Evolutionary conservation across 2,797 vertebrate genomes (phyloP).

Genomic region (Falco novaeseelandiae): DNA sequence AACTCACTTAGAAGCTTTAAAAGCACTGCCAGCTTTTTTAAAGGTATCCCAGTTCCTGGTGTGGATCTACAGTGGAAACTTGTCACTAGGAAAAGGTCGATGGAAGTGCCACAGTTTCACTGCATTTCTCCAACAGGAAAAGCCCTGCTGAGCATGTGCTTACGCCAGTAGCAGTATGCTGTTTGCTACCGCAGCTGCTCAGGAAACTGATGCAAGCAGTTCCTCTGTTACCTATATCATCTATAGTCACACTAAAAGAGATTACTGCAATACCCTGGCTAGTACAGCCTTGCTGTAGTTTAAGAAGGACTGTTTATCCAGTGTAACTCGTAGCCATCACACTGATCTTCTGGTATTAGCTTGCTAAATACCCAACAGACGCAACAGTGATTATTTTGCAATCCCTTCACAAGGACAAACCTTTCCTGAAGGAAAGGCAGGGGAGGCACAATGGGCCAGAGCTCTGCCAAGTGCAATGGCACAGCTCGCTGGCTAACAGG

Average conservation of each 20-base stretch:
- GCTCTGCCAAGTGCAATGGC: background rate
- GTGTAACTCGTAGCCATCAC: rapidly evolving
- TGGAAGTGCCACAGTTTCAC: background rate
- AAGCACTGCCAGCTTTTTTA: background rate
- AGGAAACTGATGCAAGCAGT: background rate
- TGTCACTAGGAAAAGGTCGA: background rate
- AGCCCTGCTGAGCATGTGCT: background rate
- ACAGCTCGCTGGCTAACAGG: rapidly evolving
- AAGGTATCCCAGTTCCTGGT: background rate
- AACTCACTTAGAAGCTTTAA: background rate
- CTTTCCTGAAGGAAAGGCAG: background rate
- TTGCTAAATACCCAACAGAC: background rate
- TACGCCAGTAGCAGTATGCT: background rate
- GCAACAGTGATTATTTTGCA: background rate
- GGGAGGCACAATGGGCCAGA: background rate
- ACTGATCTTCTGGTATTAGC: background rate
- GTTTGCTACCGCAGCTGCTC: background rate
- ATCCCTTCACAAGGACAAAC: background rate
- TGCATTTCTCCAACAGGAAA: background rate
- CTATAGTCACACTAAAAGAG: background rate
- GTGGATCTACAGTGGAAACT: background rate
- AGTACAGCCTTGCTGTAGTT: background rate
- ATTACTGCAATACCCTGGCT: background rate
- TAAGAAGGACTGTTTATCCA: background rate
- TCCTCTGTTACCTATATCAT: background rate